Evolutionary conservation across 2,797 vertebrate species (phyloP), one percentile per base, ranked within the genome.

Genomic region (Sebastes diploproa): DNA sequence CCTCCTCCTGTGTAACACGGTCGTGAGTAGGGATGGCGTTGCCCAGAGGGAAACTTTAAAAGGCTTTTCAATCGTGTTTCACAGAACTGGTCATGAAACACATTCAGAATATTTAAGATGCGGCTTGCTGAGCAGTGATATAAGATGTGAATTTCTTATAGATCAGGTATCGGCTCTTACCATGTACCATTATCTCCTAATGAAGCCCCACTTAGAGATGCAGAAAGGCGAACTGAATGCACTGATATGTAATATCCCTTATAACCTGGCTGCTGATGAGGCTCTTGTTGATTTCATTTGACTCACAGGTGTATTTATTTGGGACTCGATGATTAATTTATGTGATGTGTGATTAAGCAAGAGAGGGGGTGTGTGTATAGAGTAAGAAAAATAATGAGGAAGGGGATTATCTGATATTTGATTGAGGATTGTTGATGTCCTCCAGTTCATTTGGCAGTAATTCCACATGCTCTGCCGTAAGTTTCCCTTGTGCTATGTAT

Each of bases 11-110:
- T 82, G 80, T 50, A 82, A 84, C 82, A 38, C 2, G 18, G 61
- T 68, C n/a, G 25, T 54, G 75, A 85, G 60, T 60, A 34, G 81
- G 73, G 55, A 25, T 22, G 58, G 61, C 34, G 78, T 68, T 81
- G 64, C 86, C 84, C 72, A 16, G 22, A 69, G 79, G 89, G 82
- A 70, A 69, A 75, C 72, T 83, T 84, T 86, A 84, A 92, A 93
- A 93, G 82, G 81, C 81, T 88, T 90, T 88, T 88, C 76, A 76
- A 27, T 73, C 6, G 18, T 80, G 76, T 58, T 52, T 50, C 79
- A 75, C 67, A 66, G 25, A 18, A 30, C 34, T 63, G 27, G 25
- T 61, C 65, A 29, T 59, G 69, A 83, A 82, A 84, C 82, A 54
- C 52, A 52, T 52, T 22, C 52, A 22, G 55, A 65, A 42, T 59